Percentiles rank a stretch among this genome's conserved stretches.
Evolutionary conservation across 2,113 vertebrate species (phyloP).

Genomic region (Suncus etruscus): DNA sequence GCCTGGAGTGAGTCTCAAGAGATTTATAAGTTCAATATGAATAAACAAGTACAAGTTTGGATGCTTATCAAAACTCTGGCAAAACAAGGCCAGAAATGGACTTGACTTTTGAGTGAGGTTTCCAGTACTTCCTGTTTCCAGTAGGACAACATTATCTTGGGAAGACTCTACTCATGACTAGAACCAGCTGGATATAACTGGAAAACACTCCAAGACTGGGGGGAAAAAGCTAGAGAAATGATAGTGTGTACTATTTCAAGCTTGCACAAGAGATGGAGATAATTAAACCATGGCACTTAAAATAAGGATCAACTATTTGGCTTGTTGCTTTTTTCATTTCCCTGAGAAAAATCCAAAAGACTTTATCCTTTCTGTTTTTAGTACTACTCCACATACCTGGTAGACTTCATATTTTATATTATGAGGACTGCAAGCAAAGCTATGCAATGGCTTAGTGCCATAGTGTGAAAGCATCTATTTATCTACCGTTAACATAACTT

Average conservation of each 20-base stretch:
- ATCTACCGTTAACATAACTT: slow-evolving; percentile 6
- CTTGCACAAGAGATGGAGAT: not conserved
- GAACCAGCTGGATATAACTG: slow-evolving; percentile 69
- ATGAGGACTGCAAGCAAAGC: not conserved
- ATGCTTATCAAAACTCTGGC: slow-evolving; percentile 71
- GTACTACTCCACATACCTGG: not conserved
- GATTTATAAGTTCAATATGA: slow-evolving; percentile 71
- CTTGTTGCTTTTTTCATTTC: slow-evolving; percentile 38
- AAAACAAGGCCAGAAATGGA: slow-evolving; percentile 71
- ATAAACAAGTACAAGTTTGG: slow-evolving; percentile 75
- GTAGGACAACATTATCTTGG: slow-evolving; percentile 49
- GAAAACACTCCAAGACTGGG: not conserved
- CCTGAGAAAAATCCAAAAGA: not conserved
- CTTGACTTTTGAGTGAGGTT: slow-evolving; percentile 65
- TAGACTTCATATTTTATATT: not conserved
- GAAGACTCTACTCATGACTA: slow-evolving; percentile 65
- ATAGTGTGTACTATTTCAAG: not conserved
- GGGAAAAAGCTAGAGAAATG: not conserved
- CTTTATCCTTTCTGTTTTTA: slow-evolving; percentile 26
- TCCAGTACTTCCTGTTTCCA: slow-evolving; percentile 77
- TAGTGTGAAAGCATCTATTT: not conserved
- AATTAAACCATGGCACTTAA: not conserved
- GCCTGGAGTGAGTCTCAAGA: slow-evolving; percentile 64
- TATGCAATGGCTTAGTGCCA: not conserved
- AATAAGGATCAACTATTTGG: slow-evolving; percentile 11